Percentiles rank a stretch among this genome's conserved stretches.
Conservation (phyloP, 2,797 vertebrate genomes). For the Masticophis lateralis region DNA sequence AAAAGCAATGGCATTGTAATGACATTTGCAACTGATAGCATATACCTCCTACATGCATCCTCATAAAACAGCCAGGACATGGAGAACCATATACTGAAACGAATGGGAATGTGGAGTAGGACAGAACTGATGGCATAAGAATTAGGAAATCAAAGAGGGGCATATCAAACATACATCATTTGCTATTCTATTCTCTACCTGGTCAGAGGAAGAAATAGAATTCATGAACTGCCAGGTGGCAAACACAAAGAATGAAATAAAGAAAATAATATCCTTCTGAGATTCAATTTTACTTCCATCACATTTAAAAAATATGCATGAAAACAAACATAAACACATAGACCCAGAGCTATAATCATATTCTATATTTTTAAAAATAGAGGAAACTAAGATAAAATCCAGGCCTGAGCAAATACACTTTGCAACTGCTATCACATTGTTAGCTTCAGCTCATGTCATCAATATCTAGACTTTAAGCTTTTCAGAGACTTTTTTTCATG, state of each 20-base stretch:
- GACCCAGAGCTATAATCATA: not conserved
- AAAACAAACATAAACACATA: not conserved
- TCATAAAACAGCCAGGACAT: not conserved
- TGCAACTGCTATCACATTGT: not conserved
- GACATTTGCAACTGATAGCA: not conserved
- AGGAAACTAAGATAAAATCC: not conserved
- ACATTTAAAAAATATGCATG: not conserved
- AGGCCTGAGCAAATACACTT: not conserved
- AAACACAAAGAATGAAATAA: not conserved
- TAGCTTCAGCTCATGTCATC: not conserved
- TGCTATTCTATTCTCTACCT: conserved; percentile 5
- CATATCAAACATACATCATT: not conserved
- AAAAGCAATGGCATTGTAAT: conserved; percentile 2
- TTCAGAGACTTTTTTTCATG: not conserved
- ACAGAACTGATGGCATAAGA: not conserved
- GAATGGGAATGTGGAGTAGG: conserved; percentile 32
- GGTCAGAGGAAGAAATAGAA: conserved; percentile 24
- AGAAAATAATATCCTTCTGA: not conserved
- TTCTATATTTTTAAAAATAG: not conserved
- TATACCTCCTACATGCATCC: not conserved
- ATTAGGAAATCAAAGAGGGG: not conserved
- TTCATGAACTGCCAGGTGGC: conserved; percentile 15
- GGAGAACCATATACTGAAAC: not conserved
- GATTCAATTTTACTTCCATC: not conserved
- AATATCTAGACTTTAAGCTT: not conserved